Conservation (phyloP, 1,140 invertebrate species). For the Pectinophora gossypiella region DNA sequence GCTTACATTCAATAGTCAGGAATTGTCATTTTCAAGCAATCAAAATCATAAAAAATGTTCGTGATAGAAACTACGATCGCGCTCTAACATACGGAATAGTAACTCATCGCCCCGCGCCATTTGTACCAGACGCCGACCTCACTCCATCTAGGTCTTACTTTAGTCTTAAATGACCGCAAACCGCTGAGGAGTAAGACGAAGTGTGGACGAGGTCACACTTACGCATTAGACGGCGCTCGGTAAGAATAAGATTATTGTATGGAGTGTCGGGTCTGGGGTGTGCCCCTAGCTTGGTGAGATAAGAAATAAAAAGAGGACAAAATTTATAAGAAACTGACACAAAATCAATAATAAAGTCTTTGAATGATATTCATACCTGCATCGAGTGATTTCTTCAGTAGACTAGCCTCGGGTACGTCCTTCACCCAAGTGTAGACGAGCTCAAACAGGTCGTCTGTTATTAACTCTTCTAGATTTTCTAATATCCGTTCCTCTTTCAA, state of each 20-base stretch:
- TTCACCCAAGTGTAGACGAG: constrained; percentile 86
- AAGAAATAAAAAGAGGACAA: neutral
- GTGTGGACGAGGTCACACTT: neutral
- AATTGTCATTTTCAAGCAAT: too few species aligned
- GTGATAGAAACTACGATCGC: too few species aligned
- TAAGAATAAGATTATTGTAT: too few species aligned
- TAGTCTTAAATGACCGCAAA: too few species aligned
- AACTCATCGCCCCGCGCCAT: too few species aligned
- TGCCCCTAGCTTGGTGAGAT: neutral
- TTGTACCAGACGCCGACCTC: too few species aligned
- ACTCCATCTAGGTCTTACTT: too few species aligned
- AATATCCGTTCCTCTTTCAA: constrained; percentile 78
- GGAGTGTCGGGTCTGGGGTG: neutral
- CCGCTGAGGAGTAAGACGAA: too few species aligned
- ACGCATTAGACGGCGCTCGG: neutral
- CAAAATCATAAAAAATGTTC: too few species aligned
- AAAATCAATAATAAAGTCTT: neutral
- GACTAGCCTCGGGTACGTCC: constrained; percentile 78
- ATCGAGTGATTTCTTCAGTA: constrained; percentile 87
- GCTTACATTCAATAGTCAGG: too few species aligned
- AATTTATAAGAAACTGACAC: neutral
- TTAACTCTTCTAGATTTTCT: constrained; percentile 79
- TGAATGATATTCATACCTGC: constrained; percentile 38
- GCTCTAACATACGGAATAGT: too few species aligned
- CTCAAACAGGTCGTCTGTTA: constrained; percentile 83